A percentile compares a stretch with the other conserved stretches of the same genome.
These are phyloP conservation scores for Platichthys flesus DNA, from an alignment of 2,113 vertebrate species.

Conservation along the genomic window DNA sequence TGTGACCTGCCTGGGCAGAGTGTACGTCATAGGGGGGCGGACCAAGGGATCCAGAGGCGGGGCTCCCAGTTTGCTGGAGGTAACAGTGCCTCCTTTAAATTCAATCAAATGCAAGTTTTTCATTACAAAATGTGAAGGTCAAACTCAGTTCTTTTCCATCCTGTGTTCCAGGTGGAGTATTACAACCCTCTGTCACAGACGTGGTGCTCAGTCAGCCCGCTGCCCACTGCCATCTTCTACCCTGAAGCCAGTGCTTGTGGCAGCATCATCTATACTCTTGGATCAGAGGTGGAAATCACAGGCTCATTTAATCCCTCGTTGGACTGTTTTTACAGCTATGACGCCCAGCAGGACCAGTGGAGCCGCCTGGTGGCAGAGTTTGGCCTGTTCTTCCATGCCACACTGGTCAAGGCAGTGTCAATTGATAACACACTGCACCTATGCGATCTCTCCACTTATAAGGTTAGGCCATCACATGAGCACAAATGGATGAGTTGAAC, in stretches of 20 bases:
- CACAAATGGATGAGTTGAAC: no score
- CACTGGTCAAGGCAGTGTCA: slow-evolving; percentile 93
- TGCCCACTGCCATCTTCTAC: slow-evolving; percentile 93
- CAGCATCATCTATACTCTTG: slow-evolving; percentile 91
- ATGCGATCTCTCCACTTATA: slow-evolving; percentile 97
- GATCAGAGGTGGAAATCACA: slow-evolving; percentile 93
- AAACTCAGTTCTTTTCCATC: not conserved
- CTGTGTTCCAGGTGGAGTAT: slow-evolving; percentile 85
- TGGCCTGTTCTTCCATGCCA: slow-evolving; percentile 96
- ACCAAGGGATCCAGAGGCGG: slow-evolving; percentile 85
- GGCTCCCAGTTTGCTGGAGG: slow-evolving; percentile 87
- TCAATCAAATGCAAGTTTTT: not conserved
- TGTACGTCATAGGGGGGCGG: slow-evolving; percentile 96
- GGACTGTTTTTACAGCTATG: slow-evolving; percentile 94
- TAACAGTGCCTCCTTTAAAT: not conserved
- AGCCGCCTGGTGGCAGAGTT: slow-evolving; percentile 95
- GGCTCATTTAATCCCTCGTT: slow-evolving; percentile 96
- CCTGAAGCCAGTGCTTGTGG: slow-evolving; percentile 93
- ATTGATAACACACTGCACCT: slow-evolving; percentile 91
- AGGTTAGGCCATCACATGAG: slow-evolving; percentile 67
- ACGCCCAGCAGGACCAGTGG: slow-evolving; percentile 92
- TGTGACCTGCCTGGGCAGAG: slow-evolving; percentile 85
- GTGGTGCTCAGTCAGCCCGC: slow-evolving; percentile 89
- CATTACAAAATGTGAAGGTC: not conserved
- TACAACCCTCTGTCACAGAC: slow-evolving; percentile 88